phyloP scores from a whole-genome alignment of 2,113 vertebrate genomes.

The Ariopsis seemanni region DNA sequence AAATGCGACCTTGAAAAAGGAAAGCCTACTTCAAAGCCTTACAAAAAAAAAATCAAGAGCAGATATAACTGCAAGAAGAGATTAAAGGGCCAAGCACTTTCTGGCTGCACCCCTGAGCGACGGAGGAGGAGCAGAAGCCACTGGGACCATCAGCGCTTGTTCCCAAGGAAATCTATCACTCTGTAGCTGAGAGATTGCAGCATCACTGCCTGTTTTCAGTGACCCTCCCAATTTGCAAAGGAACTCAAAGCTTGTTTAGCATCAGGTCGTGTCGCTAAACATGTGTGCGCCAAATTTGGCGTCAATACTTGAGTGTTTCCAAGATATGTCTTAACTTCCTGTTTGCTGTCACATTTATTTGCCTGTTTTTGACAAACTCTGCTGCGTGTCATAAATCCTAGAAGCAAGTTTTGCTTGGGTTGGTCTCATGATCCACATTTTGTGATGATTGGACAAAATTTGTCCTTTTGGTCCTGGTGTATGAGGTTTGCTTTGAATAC shows the following conservation, averaged over 20 bases:
- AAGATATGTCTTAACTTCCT: not conserved
- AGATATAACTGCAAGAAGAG: not conserved
- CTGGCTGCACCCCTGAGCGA: not conserved
- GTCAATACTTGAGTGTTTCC: not conserved
- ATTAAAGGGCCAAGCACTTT: not conserved
- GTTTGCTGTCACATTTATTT: not conserved
- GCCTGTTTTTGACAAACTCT: not conserved
- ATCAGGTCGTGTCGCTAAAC: not conserved
- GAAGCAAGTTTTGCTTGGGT: too few species aligned
- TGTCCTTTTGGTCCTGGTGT: not conserved
- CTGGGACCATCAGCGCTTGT: not conserved
- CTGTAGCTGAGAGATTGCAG: not conserved
- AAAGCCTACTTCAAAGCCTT: not conserved
- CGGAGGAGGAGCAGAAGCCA: not conserved
- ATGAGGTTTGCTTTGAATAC: not conserved
- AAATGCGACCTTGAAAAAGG: not conserved
- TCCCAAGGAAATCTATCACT: not conserved
- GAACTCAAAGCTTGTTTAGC: not conserved
- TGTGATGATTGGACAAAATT: not conserved
- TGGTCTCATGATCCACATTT: not conserved
- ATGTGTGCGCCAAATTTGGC: not conserved
- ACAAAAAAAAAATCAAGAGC: not conserved
- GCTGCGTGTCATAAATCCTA: not conserved
- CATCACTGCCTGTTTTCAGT: not conserved
- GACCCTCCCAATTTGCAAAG: not conserved